These are phyloP conservation scores for Drepanosiphum platanoidis DNA, from an alignment of 2,888 invertebrate genomes.

Conservation along the genomic window DNA sequence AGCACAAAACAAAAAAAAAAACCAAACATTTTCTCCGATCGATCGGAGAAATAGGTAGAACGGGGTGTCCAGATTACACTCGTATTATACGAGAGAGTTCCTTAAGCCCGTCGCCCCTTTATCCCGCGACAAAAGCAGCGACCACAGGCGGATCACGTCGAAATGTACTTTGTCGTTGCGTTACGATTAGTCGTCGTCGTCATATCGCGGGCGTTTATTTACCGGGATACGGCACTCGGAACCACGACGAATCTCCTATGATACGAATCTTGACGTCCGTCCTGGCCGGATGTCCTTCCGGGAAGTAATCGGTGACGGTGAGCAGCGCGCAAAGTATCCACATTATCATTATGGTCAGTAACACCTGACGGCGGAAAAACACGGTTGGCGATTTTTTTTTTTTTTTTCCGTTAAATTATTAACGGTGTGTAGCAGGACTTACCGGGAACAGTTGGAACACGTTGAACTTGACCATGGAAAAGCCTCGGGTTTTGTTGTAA, in stretches of 20 bases:
- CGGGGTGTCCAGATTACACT: too few relatives aligned
- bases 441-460: slow-evolving; percentile 85
- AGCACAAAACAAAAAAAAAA: too few relatives aligned
- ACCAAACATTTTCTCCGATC: too few relatives aligned
- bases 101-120: too few relatives aligned
- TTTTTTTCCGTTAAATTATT: too few relatives aligned
- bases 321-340: slow-evolving; percentile 80
- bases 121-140: too few relatives aligned
- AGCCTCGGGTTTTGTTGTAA: slow-evolving; percentile 72
- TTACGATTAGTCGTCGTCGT: too few relatives aligned
- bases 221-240: slow-evolving; percentile 83
- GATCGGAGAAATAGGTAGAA: too few relatives aligned
- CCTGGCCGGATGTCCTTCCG: slow-evolving; percentile 76
- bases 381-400: too few relatives aligned
- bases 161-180: too few relatives aligned
- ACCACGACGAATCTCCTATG: slow-evolving; percentile 80
- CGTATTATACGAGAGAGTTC: too few relatives aligned
- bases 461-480: slow-evolving; percentile 73
- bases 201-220: slow-evolving; percentile 61
- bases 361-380: slow-evolving; percentile 70
- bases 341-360: slow-evolving; percentile 79
- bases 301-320: slow-evolving; percentile 75
- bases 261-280: slow-evolving; percentile 79
- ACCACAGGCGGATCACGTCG: too few relatives aligned
- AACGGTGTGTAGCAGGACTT: slow-evolving; percentile 64